Percentiles rank a stretch among this genome's conserved stretches.
Conservation (phyloP, 53 echinoderm and acorn worm genomes). For the Paracentrotus lividus region DNA sequence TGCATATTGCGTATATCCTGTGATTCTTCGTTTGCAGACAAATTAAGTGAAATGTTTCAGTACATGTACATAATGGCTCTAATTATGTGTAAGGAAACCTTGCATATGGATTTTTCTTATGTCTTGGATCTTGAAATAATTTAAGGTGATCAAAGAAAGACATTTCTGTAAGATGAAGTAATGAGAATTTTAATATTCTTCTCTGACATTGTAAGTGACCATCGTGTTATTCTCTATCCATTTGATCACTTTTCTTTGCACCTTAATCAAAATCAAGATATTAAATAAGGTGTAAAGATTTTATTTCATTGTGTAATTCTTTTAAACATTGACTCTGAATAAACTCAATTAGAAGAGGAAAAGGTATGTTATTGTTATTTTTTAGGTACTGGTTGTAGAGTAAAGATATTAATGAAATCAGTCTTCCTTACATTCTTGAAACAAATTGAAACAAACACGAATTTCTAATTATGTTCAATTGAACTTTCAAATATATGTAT, state of each 20-base stretch:
- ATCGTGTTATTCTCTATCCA: neutral
- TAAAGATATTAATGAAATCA: neutral
- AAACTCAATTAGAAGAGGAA: neutral
- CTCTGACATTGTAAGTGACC: neutral
- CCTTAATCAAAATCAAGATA: neutral
- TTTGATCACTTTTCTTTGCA: neutral
- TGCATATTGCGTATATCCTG: neutral
- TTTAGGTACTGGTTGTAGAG: neutral
- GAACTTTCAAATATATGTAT: no score
- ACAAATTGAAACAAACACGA: neutral
- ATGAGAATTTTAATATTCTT: neutral
- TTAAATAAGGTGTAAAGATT: neutral
- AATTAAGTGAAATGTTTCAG: neutral
- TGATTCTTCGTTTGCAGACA: neutral
- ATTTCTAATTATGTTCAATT: neutral
- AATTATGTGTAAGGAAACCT: neutral
- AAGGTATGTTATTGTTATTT: neutral
- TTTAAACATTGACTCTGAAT: constrained; percentile 36
- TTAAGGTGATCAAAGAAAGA: neutral
- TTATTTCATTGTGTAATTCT: neutral
- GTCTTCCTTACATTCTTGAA: neutral
- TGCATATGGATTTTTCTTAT: neutral
- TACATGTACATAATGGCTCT: neutral
- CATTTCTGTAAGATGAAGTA: neutral
- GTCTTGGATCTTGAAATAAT: neutral